Base-by-base conservation (phyloP, 1,140 invertebrate species). In the Brachionus angularis region DNA sequence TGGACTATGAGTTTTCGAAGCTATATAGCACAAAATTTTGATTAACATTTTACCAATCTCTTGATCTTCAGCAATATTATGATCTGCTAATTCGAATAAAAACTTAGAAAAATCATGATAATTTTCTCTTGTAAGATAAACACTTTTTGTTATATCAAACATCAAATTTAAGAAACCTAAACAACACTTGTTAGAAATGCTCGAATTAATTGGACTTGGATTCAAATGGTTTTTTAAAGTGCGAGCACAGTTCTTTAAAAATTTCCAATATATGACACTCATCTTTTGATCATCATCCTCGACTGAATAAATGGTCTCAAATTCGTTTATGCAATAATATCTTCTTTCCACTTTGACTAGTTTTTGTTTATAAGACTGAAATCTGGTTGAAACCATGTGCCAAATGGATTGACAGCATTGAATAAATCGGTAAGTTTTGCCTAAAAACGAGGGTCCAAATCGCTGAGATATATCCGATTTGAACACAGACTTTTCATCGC, bases 1-100 rank as follows among this genome's bases (percentile, higher is more conserved):
- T 25, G 33, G 18, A 3, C 33, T 39, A 36, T n/a, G 12, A 34
- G 53, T 39, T 10, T 2, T 8, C 4, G 23, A 31, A 7, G 53
- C 21, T 23, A 58, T 23, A 23, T 21, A 8, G 8, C 8, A 2
- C 33, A 58, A 23, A 39, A 58, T 23, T 23, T 36, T 58, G 1
- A 36, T 14, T 36, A 58, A 25, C 36, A 31, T 16, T 18, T 4
- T 1, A 14, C 53, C 53, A 58, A 58, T 39, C 36, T 58, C 53
- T 14, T 39, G 34, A 3, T 58, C 53, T 8, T 33, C 5, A 4
- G 53, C 36, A 23, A 58, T 39, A 0, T 23, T 33, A 33, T 58
- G 34, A 39, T 58, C 53, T 2, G 53, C 53, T 36, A 58, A 58
- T 39, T 58, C 36, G 33, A 34, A 58, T n/a, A 58, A 39, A 39